These are phyloP conservation scores for Mus musculus DNA, from an alignment of 2,113 vertebrate species.

Conservation along the genomic window DNA sequence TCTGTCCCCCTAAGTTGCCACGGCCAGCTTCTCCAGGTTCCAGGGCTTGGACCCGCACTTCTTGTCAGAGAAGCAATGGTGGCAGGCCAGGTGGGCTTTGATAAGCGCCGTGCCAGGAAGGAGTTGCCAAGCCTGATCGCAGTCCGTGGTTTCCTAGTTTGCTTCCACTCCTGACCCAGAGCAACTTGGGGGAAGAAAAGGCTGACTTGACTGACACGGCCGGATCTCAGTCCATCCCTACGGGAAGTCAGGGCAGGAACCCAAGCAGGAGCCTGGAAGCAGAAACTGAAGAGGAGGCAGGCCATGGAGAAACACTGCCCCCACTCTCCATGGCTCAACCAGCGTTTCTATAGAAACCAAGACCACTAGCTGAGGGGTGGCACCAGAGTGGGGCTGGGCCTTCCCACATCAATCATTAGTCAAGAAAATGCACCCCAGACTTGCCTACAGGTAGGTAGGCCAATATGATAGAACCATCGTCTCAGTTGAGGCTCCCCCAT, in stretches of 20 bases:
- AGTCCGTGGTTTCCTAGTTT: background rate
- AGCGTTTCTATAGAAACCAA: background rate
- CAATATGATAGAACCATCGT: background rate
- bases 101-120: background rate
- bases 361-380: background rate
- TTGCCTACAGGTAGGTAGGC: background rate
- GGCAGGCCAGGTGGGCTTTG: background rate
- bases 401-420: background rate
- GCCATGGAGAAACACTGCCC: background rate
- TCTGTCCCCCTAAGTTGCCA: background rate
- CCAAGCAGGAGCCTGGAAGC: background rate
- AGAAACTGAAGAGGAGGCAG: background rate
- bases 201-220: background rate
- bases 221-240: background rate
- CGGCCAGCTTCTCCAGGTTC: background rate
- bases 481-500: background rate
- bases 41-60: background rate
- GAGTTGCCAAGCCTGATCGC: background rate
- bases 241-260: background rate
- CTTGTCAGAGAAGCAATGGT: background rate
- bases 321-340: background rate
- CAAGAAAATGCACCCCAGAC: background rate
- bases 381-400: background rate
- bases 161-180: background rate
- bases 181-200: background rate